Evolutionary conservation across 2,113 vertebrate genomes (phyloP).

Genomic region (Gymnocephalus cernua): DNA sequence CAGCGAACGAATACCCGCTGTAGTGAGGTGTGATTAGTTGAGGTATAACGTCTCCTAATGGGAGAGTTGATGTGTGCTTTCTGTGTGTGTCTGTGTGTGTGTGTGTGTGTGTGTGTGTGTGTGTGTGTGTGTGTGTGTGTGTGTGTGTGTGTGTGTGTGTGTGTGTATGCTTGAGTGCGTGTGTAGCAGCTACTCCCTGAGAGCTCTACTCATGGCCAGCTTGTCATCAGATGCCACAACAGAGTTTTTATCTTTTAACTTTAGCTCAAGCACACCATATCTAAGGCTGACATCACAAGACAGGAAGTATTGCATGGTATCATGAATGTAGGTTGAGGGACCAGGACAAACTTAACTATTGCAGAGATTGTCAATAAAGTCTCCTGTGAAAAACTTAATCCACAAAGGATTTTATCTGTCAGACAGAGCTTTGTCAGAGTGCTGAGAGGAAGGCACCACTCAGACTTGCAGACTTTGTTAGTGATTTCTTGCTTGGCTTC

Average conservation of each 20-base stretch:
- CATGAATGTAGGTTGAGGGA: not conserved
- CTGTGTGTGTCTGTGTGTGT: not conserved
- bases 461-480: not conserved
- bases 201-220: too few relatives aligned
- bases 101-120: not conserved
- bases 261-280: not conserved
- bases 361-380: not conserved
- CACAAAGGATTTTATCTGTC: not conserved
- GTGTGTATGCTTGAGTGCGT: not conserved
- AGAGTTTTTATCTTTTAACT: not conserved
- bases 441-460: not conserved
- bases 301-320: not conserved
- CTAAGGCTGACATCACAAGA: not conserved
- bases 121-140: not conserved
- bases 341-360: not conserved
- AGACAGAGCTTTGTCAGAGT: not conserved
- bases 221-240: not conserved
- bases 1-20: slow-evolving; percentile 20
- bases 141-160: not conserved
- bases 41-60: slow-evolving; percentile 1
- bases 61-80: too few relatives aligned
- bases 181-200: not conserved
- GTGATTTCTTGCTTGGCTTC: not conserved
- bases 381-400: not conserved
- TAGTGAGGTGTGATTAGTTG: slow-evolving; percentile 28